Conservation (phyloP, 2,113 vertebrate genomes). For the Mustela nigripes region DNA sequence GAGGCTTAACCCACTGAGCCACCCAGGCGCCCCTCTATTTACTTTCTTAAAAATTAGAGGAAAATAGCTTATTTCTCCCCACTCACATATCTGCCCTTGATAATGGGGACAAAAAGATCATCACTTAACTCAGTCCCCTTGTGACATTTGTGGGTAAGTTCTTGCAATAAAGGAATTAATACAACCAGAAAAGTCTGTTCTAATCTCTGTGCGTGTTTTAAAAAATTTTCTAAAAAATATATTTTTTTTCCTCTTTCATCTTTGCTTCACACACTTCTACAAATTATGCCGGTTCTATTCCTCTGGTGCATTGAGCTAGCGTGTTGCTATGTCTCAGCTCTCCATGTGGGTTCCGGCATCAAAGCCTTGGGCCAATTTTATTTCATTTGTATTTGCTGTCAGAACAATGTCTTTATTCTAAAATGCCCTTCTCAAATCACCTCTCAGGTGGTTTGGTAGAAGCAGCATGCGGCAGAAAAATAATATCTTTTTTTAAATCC, state of each 20-base stretch:
- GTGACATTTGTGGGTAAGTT: slow-evolving; percentile 65
- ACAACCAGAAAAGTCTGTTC: slow-evolving; percentile 76
- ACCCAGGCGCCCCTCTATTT: neutral
- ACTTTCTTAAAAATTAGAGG: neutral
- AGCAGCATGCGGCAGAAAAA: slow-evolving; percentile 81
- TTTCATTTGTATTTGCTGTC: slow-evolving; percentile 90
- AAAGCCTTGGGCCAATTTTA: slow-evolving; percentile 91
- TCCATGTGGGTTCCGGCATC: slow-evolving; percentile 87
- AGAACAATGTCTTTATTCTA: slow-evolving; percentile 91
- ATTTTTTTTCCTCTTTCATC: slow-evolving; percentile 82
- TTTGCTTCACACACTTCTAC: slow-evolving; percentile 84
- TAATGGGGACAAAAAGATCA: neutral
- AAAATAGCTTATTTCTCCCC: neutral
- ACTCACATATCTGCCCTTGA: neutral
- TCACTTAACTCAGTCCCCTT: slow-evolving; percentile 53
- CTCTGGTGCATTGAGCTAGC: slow-evolving; percentile 85
- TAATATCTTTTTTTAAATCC: slow-evolving; percentile 66
- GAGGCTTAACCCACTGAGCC: neutral
- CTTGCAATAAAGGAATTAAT: slow-evolving; percentile 57
- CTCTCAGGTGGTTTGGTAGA: slow-evolving; percentile 88
- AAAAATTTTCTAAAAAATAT: neutral
- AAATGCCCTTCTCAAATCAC: slow-evolving; percentile 88
- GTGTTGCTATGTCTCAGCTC: slow-evolving; percentile 84
- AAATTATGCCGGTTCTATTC: slow-evolving; percentile 85
- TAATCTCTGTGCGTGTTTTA: slow-evolving; percentile 77